Evolutionary conservation across 2,113 vertebrate species (phyloP), one percentile per base, ranked within the genome.

Genomic region (Microtus montanus): DNA sequence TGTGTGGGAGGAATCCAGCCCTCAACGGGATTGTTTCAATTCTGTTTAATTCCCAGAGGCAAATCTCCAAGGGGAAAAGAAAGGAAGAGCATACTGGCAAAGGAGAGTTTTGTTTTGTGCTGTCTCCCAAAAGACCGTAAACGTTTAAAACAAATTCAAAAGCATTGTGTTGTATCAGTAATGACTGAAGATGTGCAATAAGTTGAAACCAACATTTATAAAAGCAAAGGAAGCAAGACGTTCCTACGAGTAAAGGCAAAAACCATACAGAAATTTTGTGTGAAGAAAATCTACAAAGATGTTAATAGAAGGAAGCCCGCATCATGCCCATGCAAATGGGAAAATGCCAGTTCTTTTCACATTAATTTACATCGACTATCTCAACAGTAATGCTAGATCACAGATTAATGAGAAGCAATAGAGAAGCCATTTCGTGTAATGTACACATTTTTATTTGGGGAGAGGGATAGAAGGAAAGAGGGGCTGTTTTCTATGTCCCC

Each of bases 41-140:
- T 90, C 66, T 96, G 61, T 86, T 94, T 58, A 52, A 70, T 90
- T 92, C 47, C 52, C n/a, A 78, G 66, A 92, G 86, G 30, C 44
- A 49, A 66, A 73, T 30, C 33, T 33, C 41, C 63, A 87, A 54
- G 66, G 63, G 54, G 17, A 12, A 30, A 90, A 35, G 26, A 63
- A 38, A 87, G 80, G 54, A 88, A 52, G 44, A 38, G 49, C 26
- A 19, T 14, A 64, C 30, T 54, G 20, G 13, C 12, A 58, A 1
- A 20, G 10, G 73, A 63, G 71, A 78, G n/a, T 66, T 94, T 94
- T 87, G 15, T 66, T 49, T 90, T 89, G 38, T 35, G 26, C 74
- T 73, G 3, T 70, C 35, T 7, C 26, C 1, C 52, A 54, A 80
- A 91, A 93, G 47, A 38, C 52, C 86, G 5, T 85, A 61, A 38